Evolutionary conservation across 2,113 vertebrate genomes (phyloP).

Genomic region (Eulemur macaco): DNA sequence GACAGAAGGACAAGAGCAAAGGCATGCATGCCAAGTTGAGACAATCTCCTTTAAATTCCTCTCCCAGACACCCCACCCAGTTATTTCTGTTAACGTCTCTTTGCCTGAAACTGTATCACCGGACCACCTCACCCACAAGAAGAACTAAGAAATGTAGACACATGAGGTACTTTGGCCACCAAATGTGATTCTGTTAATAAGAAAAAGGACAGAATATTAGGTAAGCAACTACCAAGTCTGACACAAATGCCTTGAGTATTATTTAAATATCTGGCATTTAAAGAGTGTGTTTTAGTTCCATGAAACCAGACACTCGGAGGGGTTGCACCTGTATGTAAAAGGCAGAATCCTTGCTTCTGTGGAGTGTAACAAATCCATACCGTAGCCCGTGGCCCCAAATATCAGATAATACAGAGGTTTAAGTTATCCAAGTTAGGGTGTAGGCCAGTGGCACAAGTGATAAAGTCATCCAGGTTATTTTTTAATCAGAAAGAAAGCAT

Average conservation of each 20-base stretch:
- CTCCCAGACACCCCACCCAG: background rate
- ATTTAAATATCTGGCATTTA: background rate
- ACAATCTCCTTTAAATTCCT: background rate
- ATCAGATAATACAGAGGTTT: background rate
- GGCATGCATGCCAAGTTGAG: background rate
- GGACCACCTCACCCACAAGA: background rate
- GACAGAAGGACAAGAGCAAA: background rate
- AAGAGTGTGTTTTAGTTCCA: background rate
- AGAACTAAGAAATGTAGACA: background rate
- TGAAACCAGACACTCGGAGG: background rate
- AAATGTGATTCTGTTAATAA: background rate
- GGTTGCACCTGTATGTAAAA: background rate
- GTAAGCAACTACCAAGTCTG: background rate
- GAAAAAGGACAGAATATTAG: background rate
- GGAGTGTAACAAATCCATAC: background rate
- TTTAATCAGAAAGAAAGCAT: constrained; percentile 27
- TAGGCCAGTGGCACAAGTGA: background rate
- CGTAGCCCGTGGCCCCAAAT: background rate
- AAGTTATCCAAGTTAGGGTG: background rate
- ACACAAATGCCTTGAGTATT: background rate
- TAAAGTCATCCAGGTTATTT: background rate
- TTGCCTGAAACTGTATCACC: background rate
- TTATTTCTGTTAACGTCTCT: background rate
- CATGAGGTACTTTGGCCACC: background rate
- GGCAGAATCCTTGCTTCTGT: background rate